Evolutionary conservation across 2,888 invertebrate genomes (phyloP).

Genomic region (Nomada hirtipes): DNA sequence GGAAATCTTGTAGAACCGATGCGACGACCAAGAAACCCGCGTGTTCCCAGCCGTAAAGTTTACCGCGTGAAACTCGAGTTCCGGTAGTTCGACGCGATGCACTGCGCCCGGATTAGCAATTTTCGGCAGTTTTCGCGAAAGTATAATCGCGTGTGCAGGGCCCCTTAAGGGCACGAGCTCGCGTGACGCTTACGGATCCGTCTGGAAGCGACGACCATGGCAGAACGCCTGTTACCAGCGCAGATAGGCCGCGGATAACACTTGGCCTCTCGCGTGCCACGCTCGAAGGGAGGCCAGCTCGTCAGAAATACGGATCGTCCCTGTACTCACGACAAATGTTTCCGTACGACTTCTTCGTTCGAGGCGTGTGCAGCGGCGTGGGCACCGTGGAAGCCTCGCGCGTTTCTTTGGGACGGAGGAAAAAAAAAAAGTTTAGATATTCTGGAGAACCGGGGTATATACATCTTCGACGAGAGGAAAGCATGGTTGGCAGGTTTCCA

Average conservation of each 20-base stretch:
- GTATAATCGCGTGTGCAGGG: slow-evolving; percentile 51
- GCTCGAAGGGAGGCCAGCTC: slow-evolving; percentile 30
- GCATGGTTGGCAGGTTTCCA: slow-evolving; percentile 32
- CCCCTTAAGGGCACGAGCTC: slow-evolving; percentile 51
- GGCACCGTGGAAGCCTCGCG: not conserved
- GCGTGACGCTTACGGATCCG: slow-evolving; percentile 73
- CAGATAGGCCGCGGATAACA: slow-evolving; percentile 64
- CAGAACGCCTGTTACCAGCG: slow-evolving; percentile 33
- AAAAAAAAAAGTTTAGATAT: not conserved
- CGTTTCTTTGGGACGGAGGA: not conserved
- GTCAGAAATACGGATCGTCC: slow-evolving; percentile 49
- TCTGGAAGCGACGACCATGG: slow-evolving; percentile 69
- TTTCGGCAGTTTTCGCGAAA: slow-evolving; percentile 45
- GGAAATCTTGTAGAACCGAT: too few relatives aligned
- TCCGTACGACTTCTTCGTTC: slow-evolving; percentile 39
- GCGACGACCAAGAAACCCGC: too few relatives aligned
- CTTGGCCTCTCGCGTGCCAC: slow-evolving; percentile 43
- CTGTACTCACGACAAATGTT: slow-evolving; percentile 34
- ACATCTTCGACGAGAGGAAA: slow-evolving; percentile 12
- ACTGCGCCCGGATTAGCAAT: slow-evolving; percentile 30
- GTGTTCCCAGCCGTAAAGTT: not conserved
- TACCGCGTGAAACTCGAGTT: slow-evolving; percentile 10
- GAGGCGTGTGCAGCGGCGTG: not conserved
- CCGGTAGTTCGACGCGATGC: slow-evolving; percentile 12
- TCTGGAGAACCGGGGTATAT: not conserved